A percentile compares a stretch with the other conserved stretches of the same genome.
Evolutionary conservation across 2,113 vertebrate genomes (phyloP).

Genomic region (Galemys pyrenaicus): DNA sequence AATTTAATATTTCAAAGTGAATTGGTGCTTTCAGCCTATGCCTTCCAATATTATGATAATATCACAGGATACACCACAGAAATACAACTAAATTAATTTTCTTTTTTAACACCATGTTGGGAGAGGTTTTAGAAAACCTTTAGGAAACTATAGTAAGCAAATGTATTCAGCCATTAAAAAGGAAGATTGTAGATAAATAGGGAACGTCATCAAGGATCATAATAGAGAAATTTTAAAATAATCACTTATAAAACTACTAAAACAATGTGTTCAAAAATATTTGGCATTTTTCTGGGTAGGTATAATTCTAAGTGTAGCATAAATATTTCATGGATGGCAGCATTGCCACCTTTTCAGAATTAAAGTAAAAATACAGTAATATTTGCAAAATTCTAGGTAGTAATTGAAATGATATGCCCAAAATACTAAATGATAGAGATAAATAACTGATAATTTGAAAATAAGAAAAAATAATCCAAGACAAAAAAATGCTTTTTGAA

Average conservation of each 20-base stretch:
- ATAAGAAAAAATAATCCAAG: neutral
- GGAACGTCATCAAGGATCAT: neutral
- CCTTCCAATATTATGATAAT: neutral
- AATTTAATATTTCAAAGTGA: neutral
- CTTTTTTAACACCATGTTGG: neutral
- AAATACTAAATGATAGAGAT: neutral
- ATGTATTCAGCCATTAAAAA: neutral
- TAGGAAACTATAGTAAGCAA: neutral
- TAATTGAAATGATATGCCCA: no score
- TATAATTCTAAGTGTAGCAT: neutral
- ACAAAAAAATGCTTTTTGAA: neutral
- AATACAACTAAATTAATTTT: neutral
- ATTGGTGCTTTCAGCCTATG: neutral
- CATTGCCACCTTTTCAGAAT: neutral
- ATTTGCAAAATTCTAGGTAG: neutral
- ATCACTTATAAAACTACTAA: neutral
- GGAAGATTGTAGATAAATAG: neutral
- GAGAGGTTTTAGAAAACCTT: neutral
- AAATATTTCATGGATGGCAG: neutral
- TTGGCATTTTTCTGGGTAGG: neutral
- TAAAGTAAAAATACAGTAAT: neutral
- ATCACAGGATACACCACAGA: neutral
- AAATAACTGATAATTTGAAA: neutral
- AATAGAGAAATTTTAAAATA: neutral
- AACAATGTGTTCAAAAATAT: neutral